Conservation (phyloP, 2,113 vertebrate species). For the Falcunculus frontatus region DNA sequence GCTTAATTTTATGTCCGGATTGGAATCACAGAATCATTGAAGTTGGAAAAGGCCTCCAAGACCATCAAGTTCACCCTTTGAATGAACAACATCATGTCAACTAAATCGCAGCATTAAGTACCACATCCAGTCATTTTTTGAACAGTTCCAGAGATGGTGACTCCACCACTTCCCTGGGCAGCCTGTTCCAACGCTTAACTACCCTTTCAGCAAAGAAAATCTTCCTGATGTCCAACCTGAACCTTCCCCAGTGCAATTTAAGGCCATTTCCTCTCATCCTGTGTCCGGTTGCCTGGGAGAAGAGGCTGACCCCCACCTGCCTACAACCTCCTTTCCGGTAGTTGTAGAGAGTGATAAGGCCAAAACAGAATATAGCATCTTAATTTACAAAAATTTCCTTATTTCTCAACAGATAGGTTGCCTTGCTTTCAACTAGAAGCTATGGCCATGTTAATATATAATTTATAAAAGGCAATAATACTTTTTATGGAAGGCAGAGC, state of each 20-base stretch:
- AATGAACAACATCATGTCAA: not conserved
- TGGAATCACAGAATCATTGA: not conserved
- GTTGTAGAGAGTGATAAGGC: not conserved
- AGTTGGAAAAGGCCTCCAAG: not conserved
- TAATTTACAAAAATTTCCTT: not conserved
- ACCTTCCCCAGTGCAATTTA: not conserved
- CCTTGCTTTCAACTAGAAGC: not conserved
- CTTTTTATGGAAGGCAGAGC: not conserved
- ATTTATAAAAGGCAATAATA: not conserved
- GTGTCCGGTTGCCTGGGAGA: not conserved
- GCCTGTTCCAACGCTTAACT: not conserved
- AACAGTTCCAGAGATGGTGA: not conserved
- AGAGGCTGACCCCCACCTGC: not conserved
- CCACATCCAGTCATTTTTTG: not conserved
- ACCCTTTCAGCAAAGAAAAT: not conserved
- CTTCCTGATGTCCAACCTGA: not conserved
- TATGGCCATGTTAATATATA: not conserved
- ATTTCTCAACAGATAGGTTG: not conserved
- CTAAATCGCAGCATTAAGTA: not conserved
- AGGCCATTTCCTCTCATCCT: not conserved
- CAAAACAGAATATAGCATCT: not conserved
- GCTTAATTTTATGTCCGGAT: not conserved
- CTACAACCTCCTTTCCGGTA: not conserved
- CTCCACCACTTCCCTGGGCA: not conserved
- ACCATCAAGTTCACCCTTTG: not conserved